phyloP scores from a whole-genome alignment of 2,113 vertebrate species.

The Pimephales promelas region DNA sequence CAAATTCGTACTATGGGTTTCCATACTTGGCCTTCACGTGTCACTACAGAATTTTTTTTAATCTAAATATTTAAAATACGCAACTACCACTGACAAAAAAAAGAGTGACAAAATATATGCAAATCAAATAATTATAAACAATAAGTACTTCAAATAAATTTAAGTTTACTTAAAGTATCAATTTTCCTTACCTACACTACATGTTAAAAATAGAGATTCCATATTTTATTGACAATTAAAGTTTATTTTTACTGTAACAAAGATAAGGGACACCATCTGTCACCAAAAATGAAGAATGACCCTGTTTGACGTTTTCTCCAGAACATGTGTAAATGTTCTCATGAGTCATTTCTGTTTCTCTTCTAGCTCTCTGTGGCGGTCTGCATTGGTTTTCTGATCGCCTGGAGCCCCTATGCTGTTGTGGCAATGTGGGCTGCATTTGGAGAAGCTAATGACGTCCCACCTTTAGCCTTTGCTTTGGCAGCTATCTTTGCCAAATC shows the following conservation, averaged over 20 bases:
- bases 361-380: slow-evolving; percentile 71
- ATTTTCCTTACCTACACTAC: too few relatives aligned
- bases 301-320: background rate
- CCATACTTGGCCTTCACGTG: too few relatives aligned
- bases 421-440: slow-evolving; percentile 71
- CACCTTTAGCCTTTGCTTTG: slow-evolving; percentile 69
- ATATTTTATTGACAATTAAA: too few relatives aligned
- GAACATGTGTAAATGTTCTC: background rate
- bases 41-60: too few relatives aligned
- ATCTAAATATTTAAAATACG: too few relatives aligned
- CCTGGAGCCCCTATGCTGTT: slow-evolving; percentile 76
- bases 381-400: slow-evolving; percentile 74
- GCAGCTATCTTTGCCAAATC: slow-evolving; percentile 73
- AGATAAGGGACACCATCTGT: background rate
- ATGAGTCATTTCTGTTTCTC: slow-evolving; percentile 12
- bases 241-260: background rate
- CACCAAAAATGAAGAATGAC: background rate
- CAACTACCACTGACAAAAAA: too few relatives aligned
- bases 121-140: too few relatives aligned
- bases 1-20: too few relatives aligned
- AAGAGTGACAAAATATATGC: too few relatives aligned
- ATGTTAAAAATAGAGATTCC: too few relatives aligned
- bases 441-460: slow-evolving; percentile 59
- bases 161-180: too few relatives aligned
- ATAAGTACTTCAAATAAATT: too few relatives aligned